Evolutionary conservation across 2,113 vertebrate genomes (phyloP).

Genomic region (Campylorhamphus procurvoides): DNA sequence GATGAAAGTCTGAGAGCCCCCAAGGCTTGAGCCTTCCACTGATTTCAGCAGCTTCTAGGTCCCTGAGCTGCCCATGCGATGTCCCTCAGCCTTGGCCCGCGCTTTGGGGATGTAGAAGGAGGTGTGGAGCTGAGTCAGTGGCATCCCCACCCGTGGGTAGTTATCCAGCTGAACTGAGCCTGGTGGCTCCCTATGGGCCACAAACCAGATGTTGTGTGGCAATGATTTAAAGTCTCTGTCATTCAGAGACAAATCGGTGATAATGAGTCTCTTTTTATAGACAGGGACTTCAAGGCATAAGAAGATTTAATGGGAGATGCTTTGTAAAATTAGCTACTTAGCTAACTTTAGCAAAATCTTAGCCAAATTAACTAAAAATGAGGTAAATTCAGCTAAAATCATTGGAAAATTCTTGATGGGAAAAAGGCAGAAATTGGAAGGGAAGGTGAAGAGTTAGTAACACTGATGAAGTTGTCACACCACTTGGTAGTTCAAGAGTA

Average conservation of each 20-base stretch:
- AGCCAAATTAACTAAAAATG: neutral
- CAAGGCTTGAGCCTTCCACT: neutral
- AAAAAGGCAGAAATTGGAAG: neutral
- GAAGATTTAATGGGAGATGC: neutral
- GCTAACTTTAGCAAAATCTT: constrained; percentile 16
- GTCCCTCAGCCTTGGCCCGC: rapidly evolving
- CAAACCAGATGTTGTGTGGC: constrained; percentile 19
- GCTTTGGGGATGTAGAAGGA: neutral
- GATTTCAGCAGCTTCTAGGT: neutral
- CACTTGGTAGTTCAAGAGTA: rapidly evolving
- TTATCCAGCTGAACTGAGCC: neutral
- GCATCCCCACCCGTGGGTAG: neutral
- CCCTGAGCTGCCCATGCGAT: neutral
- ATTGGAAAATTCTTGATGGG: neutral
- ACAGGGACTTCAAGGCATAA: neutral
- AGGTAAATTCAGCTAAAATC: neutral
- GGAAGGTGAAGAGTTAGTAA: neutral
- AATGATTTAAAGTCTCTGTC: constrained; percentile 32
- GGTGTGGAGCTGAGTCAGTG: neutral
- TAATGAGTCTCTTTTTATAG: constrained; percentile 28
- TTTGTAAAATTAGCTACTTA: constrained; percentile 21
- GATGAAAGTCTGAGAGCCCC: neutral
- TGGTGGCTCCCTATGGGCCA: neutral
- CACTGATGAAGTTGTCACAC: neutral
- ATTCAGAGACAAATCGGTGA: constrained; percentile 6